These are phyloP conservation scores for Platorchestia sp. DNA, from an alignment of 1,140 invertebrate species.

Conservation along the genomic window DNA sequence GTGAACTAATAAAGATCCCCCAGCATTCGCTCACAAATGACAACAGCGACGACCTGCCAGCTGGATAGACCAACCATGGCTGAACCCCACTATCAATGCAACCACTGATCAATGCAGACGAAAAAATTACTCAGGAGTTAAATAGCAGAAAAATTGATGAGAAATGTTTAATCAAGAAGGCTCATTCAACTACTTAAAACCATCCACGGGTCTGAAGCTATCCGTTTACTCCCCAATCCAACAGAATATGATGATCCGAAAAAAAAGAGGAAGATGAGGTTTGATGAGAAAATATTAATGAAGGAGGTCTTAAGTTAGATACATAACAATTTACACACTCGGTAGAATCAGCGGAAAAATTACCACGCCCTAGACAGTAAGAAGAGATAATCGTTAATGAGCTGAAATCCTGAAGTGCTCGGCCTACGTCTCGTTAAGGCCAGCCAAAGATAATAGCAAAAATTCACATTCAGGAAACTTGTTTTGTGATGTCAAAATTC, in stretches of 20 bases:
- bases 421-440: not conserved
- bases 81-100: too few species aligned
- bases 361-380: too few species aligned
- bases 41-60: too few species aligned
- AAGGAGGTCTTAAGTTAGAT: not conserved
- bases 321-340: not conserved
- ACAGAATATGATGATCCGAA: too few species aligned
- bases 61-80: too few species aligned
- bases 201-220: too few species aligned
- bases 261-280: not conserved
- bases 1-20: too few species aligned
- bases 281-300: not conserved
- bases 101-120: too few species aligned
- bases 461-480: not conserved
- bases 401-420: not conserved
- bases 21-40: too few species aligned
- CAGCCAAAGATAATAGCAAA: not conserved
- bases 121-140: not conserved
- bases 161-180: not conserved
- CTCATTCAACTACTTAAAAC: too few species aligned
- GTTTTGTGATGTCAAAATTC: not conserved
- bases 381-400: not conserved
- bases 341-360: not conserved
- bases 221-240: too few species aligned
- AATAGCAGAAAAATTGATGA: not conserved